Evolutionary conservation across 2,113 vertebrate species (phyloP), one percentile per base, ranked within the genome.

Genomic region (Uropsilus gracilis): DNA sequence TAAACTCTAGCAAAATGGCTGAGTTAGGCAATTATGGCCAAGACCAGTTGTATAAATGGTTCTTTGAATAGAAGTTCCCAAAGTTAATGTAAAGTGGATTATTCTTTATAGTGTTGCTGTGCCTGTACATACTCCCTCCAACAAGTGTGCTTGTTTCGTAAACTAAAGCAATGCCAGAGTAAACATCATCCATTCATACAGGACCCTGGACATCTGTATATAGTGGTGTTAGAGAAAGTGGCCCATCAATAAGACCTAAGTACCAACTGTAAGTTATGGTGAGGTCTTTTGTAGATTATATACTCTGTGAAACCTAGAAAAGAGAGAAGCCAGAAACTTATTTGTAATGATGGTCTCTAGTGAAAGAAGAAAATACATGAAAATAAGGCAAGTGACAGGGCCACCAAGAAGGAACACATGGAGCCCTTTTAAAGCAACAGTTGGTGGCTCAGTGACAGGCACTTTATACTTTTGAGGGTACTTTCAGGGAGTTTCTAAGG

Each of bases 11-110:
- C 34, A 89, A 91, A 50, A 89, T 46, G 77, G 10, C 44, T 69
- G 18, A 90, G 30, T 76, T 85, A 46, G 50, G 11, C 55, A 55
- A 39, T 63, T 80, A 37, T 28, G 55, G 68, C 10, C 16, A 93
- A 32, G 72, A 76, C n/a, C 53, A n/a, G 66, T 73, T 78, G 12
- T 50, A 34, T n/a, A 50, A 39, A 16, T 75, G 20, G 9, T 18
- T 48, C 32, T 89, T 91, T 71, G 50, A 71, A 32, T 46, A 53
- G 26, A 53, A 69, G 18, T 9, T 64, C 24, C 8, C 24, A 72
- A 89, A 8, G 9, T 87, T 88, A 82, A 77, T 42, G 22, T 69
- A 91, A 91, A 86, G 77, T 93, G 24, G 55, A 13, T 71, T 46
- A 32, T 42, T 90, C 72, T 78, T 30, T 44, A 71, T 80, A 81